A percentile compares a stretch with the other conserved stretches of the same genome.
phyloP scores from a whole-genome alignment of 2,113 vertebrate species.

The Daphoenositta chrysoptera region DNA sequence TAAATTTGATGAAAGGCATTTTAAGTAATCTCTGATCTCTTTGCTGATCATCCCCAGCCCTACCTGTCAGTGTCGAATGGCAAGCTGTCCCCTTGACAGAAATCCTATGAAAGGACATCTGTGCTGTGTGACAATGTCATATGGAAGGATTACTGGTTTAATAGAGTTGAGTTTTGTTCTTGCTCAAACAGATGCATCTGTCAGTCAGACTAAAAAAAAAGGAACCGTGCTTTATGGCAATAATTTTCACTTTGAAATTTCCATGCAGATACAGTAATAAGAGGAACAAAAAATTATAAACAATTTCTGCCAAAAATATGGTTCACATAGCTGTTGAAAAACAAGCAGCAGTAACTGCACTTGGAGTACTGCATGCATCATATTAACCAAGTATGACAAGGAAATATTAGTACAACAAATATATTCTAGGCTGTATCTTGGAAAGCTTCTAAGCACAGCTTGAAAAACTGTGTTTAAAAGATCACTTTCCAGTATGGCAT shows the following conservation, averaged over 20 bases:
- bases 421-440: conserved; percentile 52
- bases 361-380: conserved; percentile 9
- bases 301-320: neutral
- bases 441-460: conserved; percentile 63
- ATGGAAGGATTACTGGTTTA: conserved; percentile 52
- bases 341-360: conserved; percentile 5
- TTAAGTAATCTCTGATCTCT: conserved; percentile 15
- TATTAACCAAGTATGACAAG: conserved; percentile 31
- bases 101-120: conserved; percentile 46
- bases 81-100: conserved; percentile 5
- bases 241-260: conserved; percentile 58
- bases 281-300: conserved; percentile 11
- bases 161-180: conserved; percentile 44
- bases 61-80: conserved; percentile 41
- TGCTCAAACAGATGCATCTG: conserved; percentile 35
- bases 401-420: conserved; percentile 1
- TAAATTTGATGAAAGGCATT: conserved; percentile 12
- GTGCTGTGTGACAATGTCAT: conserved; percentile 32
- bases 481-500: conserved; percentile 50
- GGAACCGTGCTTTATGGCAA: neutral
- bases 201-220: conserved; percentile 7
- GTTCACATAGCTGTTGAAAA: conserved; percentile 18
- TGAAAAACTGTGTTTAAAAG: conserved; percentile 54
- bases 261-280: neutral
- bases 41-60: neutral